Evolutionary conservation across 2,113 vertebrate species (phyloP), one percentile per base, ranked within the genome.

Genomic region (Sporophila hypoxantha): DNA sequence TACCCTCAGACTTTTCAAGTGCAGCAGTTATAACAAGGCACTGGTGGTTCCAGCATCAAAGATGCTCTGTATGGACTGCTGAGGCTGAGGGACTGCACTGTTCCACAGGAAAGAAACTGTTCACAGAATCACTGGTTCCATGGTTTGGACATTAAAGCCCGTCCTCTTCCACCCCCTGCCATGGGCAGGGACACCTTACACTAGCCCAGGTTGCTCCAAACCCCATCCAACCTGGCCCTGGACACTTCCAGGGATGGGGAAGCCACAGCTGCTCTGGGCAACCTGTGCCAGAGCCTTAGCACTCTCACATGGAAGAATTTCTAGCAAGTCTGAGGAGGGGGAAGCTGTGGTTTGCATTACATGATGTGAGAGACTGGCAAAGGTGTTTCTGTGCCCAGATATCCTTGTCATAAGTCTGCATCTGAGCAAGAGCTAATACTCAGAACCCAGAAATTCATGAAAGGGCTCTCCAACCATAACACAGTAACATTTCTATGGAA

Each of bases 401-500:
- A 39, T 6, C 22, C 21, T 53, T 36, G 53, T 49, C 36, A 47
- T 2, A 10, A 65, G 57, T 41, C 49, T 84, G 57, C 67, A 61
- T 32, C 59, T 36, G 46, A 82, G 46, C 32, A 84, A 78, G 36
- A 65, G n/a, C 69, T 52, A 64, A 47, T 46, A 84, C 34, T 71
- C 61, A 84, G 81, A 87, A 71, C 67, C 21, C 75, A 82, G 59
- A 88, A 87, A 90, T 37, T 52, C 70, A 61, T 0, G 3, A 46
- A 83, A 56, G 41, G 32, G 70, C 59, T 84, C 75, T 95, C 94
- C 87, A 94, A 82, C 66, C 70, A 57, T 37, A 87, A 94, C 70
- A 93, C 46, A 91, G 60, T 61, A 88, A 70, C 30, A 65, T 81
- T 91, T 81, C 87, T 84, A 78, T 34, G 62, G 90, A 94, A 92